Evolutionary conservation across 2,797 vertebrate genomes (phyloP), one percentile per base, ranked within the genome.

Genomic region (Nyctibius grandis): DNA sequence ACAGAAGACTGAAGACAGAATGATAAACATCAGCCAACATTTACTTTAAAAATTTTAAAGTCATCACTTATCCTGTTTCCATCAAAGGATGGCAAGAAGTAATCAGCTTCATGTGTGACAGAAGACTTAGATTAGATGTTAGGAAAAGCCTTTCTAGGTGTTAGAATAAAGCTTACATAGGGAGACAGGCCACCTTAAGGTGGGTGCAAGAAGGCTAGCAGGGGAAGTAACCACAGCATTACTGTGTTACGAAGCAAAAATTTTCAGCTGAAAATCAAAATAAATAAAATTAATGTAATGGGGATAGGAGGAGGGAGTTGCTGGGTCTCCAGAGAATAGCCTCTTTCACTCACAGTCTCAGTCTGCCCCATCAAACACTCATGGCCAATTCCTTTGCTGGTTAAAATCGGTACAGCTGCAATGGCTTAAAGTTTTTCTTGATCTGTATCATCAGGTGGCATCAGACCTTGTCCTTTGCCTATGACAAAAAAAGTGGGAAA

Each of bases 21-120:
- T 19, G 85, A 91, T 91, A 96, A 95, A 95, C 53, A 91, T 72
- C 65, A 93, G 88, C 38, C 79, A 84, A 74, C 72, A 88, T 36
- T 95, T 76, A 93, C 89, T 94, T 91, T 50, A 92, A 93, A 89
- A 80, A 38, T 89, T 88, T 85, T 95, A 25, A 92, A 94, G 57
- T 89, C 85, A 77, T 89, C 79, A 48, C 60, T 91, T 95, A 74
- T 74, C 82, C 89, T 88, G 57, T 89, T 91, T 91, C 61, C 73
- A 60, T 72, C 79, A 95, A 80, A 85, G 45, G 33, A 81, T 47
- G 61, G 61, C 73, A 95, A 96, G 73, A 90, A 85, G 16, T 93
- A 95, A 96, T 88, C 82, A 72, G 45, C 82, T 88, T 93, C 89
- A 91, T 85, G 65, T 82, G 85, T 94, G 81, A 91, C 51, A 81